These are phyloP conservation scores for Watersipora subatra DNA, from an alignment of 1,140 invertebrate species.

Conservation along the genomic window DNA sequence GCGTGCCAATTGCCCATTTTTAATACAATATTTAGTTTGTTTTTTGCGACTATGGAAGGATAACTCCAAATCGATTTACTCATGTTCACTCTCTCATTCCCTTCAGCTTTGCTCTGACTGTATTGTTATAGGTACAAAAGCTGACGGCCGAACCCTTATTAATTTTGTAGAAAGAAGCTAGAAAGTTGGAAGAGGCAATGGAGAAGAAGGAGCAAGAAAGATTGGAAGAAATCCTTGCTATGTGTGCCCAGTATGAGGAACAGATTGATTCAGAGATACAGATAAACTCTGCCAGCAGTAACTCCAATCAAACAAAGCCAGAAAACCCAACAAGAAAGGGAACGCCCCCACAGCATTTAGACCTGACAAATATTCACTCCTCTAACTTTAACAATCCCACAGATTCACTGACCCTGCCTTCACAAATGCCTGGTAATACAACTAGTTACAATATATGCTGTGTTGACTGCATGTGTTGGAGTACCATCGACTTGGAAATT, in stretches of 20 bases:
- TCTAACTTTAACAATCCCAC: neutral
- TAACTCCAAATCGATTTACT: too few relatives aligned
- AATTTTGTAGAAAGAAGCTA: neutral
- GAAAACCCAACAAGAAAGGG: neutral
- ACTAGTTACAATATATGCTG: too few relatives aligned
- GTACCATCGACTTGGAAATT: too few relatives aligned
- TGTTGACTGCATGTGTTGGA: too few relatives aligned
- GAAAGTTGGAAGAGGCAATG: neutral
- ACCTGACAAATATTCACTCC: neutral
- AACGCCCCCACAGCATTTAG: neutral
- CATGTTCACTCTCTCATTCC: too few relatives aligned
- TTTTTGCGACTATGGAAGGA: too few relatives aligned
- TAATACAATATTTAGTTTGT: too few relatives aligned
- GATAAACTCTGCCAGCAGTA: neutral
- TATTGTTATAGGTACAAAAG: too few relatives aligned
- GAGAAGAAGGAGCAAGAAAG: neutral
- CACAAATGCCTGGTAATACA: neutral
- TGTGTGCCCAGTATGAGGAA: constrained; percentile 1
- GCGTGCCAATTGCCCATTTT: too few relatives aligned
- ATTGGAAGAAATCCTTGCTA: neutral
- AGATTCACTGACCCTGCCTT: neutral
- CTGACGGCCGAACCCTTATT: too few relatives aligned
- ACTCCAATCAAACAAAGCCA: neutral
- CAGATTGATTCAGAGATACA: neutral
- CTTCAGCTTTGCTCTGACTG: too few relatives aligned